A percentile compares a stretch with the other conserved stretches of the same genome.
Conservation (phyloP, 1,140 invertebrate genomes). For the Neodiprion pinetum region DNA sequence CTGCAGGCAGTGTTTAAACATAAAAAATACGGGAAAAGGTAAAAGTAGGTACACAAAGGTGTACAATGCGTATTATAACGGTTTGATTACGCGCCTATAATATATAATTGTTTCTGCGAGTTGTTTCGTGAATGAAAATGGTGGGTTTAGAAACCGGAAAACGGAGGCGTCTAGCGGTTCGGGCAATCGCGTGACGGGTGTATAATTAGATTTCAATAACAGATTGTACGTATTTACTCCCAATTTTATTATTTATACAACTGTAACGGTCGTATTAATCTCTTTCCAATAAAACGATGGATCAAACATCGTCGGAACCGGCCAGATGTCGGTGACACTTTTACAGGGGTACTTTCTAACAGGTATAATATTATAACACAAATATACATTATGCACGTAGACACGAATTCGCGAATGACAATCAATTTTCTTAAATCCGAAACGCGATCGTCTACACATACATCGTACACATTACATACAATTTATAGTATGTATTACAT, state of each 20-base stretch:
- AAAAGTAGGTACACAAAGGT: too few species aligned
- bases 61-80: too few species aligned
- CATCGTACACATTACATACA: too few species aligned
- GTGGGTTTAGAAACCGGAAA: too few species aligned
- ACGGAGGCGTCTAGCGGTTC: not conserved
- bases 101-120: too few species aligned
- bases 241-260: not conserved
- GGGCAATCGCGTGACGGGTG: not conserved
- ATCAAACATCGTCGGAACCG: not conserved
- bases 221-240: not conserved
- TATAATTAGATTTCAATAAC: not conserved
- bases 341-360: not conserved
- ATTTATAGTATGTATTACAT: too few species aligned
- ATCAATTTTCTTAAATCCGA: not conserved
- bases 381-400: too few species aligned
- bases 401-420: not conserved
- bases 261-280: slow-evolving; percentile 1
- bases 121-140: too few species aligned
- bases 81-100: too few species aligned
- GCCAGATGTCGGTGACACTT: slow-evolving; percentile 4
- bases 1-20: too few species aligned
- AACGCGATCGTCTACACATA: not conserved
- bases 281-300: not conserved
- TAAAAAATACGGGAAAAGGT: too few species aligned
- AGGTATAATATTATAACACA: too few species aligned